These are phyloP conservation scores for Aldrovandia affinis DNA, from an alignment of 2,797 vertebrate species.

Conservation along the genomic window DNA sequence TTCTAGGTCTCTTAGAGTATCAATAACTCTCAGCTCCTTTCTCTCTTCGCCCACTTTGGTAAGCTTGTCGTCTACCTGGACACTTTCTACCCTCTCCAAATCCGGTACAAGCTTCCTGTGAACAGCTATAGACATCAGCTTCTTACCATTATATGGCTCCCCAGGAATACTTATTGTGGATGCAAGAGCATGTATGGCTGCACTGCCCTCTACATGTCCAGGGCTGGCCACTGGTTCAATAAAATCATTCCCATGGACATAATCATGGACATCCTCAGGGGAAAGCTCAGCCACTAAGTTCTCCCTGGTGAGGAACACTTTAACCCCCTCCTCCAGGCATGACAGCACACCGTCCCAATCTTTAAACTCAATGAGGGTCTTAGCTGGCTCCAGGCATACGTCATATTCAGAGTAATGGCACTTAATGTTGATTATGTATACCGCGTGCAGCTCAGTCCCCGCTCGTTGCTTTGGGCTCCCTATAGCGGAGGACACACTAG, in stretches of 20 bases:
- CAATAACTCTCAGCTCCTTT: conserved; percentile 14
- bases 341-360: conserved; percentile 85
- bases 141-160: conserved; percentile 70
- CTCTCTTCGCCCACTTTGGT: conserved; percentile 18
- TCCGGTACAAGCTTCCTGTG: conserved; percentile 60
- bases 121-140: conserved; percentile 81
- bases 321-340: conserved; percentile 86
- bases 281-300: conserved; percentile 79
- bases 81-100: background rate
- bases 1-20: conserved; percentile 23
- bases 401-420: conserved; percentile 88
- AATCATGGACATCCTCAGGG: conserved; percentile 75
- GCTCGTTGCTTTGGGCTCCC: conserved; percentile 78
- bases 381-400: conserved; percentile 89
- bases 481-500: conserved; percentile 50
- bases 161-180: conserved; percentile 55
- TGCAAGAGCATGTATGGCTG: conserved; percentile 54
- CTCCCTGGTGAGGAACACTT: conserved; percentile 83
- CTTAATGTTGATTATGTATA: conserved; percentile 88
- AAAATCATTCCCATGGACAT: conserved; percentile 65
- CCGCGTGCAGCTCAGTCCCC: conserved; percentile 78
- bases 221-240: conserved; percentile 42
- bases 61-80: conserved; percentile 33
- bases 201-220: conserved; percentile 50
- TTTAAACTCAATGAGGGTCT: conserved; percentile 93